Conservation (phyloP, 1,140 invertebrate species). For the Drosophila gunungcola region DNA sequence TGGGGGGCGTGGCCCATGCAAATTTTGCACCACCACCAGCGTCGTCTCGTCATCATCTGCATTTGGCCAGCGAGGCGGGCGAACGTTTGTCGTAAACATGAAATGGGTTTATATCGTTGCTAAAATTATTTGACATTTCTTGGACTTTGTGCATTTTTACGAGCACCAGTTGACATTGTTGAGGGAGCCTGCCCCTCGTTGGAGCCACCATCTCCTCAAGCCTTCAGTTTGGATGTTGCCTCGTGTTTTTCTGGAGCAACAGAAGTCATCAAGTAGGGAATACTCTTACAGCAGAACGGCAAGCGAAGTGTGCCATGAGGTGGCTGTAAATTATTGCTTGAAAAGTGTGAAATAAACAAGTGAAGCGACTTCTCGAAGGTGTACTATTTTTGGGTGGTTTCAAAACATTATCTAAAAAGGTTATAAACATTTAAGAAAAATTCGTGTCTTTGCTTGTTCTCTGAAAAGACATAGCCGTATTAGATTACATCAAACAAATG, state of each 20-base stretch:
- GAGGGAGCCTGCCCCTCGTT: conserved; percentile 27
- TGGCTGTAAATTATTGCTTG: not conserved
- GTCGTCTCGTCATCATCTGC: conserved; percentile 25
- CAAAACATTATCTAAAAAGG: too few species aligned
- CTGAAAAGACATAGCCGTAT: too few species aligned
- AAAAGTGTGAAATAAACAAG: not conserved
- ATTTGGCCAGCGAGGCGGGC: conserved; percentile 32
- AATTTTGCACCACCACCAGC: conserved; percentile 51
- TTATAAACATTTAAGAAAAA: too few species aligned
- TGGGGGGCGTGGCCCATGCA: conserved; percentile 56
- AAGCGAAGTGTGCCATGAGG: conserved; percentile 1
- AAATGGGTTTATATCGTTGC: conserved; percentile 84
- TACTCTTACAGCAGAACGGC: conserved; percentile 9
- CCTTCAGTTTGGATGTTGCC: conserved; percentile 31
- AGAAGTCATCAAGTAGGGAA: conserved; percentile 33
- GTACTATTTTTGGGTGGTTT: not conserved
- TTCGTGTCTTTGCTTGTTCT: too few species aligned
- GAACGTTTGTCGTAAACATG: conserved; percentile 78
- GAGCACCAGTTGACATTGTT: conserved; percentile 74
- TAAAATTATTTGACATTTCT: conserved; percentile 85
- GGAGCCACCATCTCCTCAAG: conserved; percentile 12
- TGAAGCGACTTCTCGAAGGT: too few species aligned
- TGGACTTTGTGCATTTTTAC: conserved; percentile 82
- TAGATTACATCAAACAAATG: too few species aligned
- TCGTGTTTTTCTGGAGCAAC: conserved; percentile 17